Conservation (phyloP, 1,140 invertebrate species). For the Elymnias hypermnestra region DNA sequence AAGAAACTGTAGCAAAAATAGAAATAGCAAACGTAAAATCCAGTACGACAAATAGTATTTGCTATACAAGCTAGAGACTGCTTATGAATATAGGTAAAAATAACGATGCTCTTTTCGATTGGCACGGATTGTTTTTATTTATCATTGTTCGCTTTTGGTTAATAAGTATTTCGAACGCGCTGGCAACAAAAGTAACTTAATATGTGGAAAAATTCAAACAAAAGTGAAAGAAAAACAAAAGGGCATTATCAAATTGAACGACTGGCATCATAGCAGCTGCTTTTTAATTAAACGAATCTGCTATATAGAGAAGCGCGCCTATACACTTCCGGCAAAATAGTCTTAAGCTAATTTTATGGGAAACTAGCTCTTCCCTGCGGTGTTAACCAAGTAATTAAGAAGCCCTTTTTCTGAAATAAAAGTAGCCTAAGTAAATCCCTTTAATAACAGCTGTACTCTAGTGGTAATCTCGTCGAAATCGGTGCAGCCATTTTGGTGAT, state of each 20-base stretch:
- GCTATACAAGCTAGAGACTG: neutral
- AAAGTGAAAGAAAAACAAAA: constrained; percentile 5
- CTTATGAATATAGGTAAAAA: constrained; percentile 1
- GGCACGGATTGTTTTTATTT: neutral
- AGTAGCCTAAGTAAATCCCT: no score
- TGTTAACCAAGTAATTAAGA: no score
- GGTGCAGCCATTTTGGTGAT: no score
- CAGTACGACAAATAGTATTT: no score
- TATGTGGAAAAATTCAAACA: constrained; percentile 5
- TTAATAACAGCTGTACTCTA: no score
- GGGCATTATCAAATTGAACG: constrained; percentile 7
- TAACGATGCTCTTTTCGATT: neutral
- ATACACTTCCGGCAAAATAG: neutral
- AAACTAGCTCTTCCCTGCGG: no score
- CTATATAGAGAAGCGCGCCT: constrained; percentile 1
- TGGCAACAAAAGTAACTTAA: constrained; percentile 1
- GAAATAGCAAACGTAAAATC: no score
- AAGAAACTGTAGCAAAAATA: neutral
- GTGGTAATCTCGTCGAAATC: no score
- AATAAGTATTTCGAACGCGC: neutral
- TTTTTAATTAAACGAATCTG: constrained; percentile 7
- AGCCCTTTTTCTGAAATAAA: no score
- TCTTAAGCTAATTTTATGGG: no score
- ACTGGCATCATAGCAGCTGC: constrained; percentile 7
- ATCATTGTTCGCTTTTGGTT: neutral